Percentiles rank a stretch among this genome's conserved stretches.
These are phyloP conservation scores for Pelusios castaneus DNA, from an alignment of 2,113 vertebrate species.

Conservation along the genomic window DNA sequence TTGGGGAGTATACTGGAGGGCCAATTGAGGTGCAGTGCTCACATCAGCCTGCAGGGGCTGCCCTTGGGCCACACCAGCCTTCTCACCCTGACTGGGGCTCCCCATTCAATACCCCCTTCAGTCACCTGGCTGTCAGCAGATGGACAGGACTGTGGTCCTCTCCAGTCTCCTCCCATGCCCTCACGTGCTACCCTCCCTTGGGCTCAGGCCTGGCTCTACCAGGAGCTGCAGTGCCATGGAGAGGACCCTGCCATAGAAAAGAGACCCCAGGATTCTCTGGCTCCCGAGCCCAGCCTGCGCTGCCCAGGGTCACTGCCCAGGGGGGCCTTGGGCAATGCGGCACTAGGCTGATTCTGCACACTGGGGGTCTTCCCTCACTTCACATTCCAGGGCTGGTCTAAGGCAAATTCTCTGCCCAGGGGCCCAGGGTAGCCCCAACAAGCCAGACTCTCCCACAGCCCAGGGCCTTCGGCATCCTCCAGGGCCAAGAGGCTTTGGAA, in stretches of 20 bases:
- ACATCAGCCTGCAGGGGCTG: not conserved
- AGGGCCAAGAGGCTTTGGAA: not conserved
- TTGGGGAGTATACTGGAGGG: not conserved
- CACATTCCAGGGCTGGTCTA: not conserved
- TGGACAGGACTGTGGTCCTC: too few relatives aligned
- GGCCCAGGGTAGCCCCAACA: not conserved
- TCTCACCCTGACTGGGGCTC: not conserved
- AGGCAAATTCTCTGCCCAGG: not conserved
- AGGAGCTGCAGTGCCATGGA: not conserved
- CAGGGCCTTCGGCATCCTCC: not conserved
- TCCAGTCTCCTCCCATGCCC: not conserved
- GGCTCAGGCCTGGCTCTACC: not conserved
- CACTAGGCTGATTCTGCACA: not conserved
- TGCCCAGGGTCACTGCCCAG: not conserved
- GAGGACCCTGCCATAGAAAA: not conserved
- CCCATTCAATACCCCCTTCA: not conserved
- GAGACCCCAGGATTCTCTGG: not conserved
- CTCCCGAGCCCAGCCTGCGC: not conserved
- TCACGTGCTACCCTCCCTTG: too few relatives aligned
- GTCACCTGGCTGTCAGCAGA: not conserved
- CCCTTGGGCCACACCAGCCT: not conserved
- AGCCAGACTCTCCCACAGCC: not conserved
- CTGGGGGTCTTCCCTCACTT: not conserved
- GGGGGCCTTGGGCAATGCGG: not conserved
- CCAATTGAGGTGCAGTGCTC: not conserved